Evolutionary conservation across 2,113 vertebrate genomes (phyloP), one percentile per base, ranked within the genome.

Genomic region (Toxotes jaculatrix): DNA sequence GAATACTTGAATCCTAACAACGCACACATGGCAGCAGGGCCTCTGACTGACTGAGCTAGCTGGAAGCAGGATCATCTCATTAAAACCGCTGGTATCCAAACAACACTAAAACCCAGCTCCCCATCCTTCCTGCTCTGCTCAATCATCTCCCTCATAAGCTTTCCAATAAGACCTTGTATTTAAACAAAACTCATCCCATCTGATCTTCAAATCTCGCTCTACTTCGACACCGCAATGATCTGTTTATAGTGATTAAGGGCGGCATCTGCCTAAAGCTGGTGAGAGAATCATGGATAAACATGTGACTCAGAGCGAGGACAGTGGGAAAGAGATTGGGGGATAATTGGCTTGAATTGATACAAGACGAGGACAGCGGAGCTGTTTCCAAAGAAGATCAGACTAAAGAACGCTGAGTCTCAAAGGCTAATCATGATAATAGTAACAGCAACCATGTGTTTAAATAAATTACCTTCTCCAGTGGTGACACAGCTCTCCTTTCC

Each of bases 401-500:
- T 8, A 47, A 74, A 79, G 32, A 69, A 65, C 6, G 12, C 1
- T 27, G 66, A 76, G 72, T 72, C 66, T 74, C 47, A 12, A 40
- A 34, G 61, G 64, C 49, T 82, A 88, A 85, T 91, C 72, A 75
- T 8, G 77, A 79, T 79, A 40, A 79, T 69, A 74, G 31, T 74
- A 89, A 93, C 84, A 74, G 83, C 72, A 80, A 89, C 85, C 84
- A 91, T 85, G 79, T 92, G 88, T 87, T 83, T 47, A 90, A 89
- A 88, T 83, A 88, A 85, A 90, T 83, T 7, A 77, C 71, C 32
- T 79, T 79, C 36, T 42, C 51, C 68, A 23, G 43, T 36, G 60
- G 47, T 88, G 78, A 84, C 74, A 71, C 74, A 31, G 32, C 60
- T 65, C 70, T 73, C n/a, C 23, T 14, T 76, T 85, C 72, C 76